These are phyloP conservation scores for Lates calcarifer DNA, from an alignment of 2,113 vertebrate genomes.

Conservation along the genomic window DNA sequence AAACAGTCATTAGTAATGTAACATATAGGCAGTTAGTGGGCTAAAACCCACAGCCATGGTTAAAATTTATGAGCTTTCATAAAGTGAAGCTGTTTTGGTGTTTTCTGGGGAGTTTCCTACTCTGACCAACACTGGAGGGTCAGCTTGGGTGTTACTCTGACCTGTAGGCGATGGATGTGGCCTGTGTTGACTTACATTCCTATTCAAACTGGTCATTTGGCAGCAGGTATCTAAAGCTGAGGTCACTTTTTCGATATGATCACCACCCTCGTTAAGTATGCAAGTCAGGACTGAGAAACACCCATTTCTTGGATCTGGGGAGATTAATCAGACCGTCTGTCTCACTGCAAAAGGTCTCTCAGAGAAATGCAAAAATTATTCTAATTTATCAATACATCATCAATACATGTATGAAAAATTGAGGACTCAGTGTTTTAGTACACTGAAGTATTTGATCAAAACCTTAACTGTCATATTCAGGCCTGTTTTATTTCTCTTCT, in stretches of 20 bases:
- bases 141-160: neutral
- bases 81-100: constrained; percentile 15
- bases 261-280: constrained; percentile 14
- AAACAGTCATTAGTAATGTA: neutral
- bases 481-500: too few species aligned
- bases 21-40: neutral
- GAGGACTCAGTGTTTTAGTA: neutral
- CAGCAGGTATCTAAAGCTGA: constrained; percentile 9
- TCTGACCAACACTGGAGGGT: neutral
- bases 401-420: neutral
- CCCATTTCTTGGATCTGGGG: neutral
- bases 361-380: neutral
- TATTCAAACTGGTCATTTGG: constrained; percentile 8
- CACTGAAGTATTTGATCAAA: too few species aligned
- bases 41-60: neutral
- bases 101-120: neutral
- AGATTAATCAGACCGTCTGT: neutral
- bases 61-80: neutral
- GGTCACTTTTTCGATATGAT: neutral
- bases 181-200: constrained; percentile 8
- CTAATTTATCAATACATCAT: too few species aligned
- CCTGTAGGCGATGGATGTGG: neutral
- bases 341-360: neutral
- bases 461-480: too few species aligned
- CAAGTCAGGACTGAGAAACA: neutral